Conservation (phyloP, 2,113 vertebrate species). For the Trematocara stigmaticum region DNA sequence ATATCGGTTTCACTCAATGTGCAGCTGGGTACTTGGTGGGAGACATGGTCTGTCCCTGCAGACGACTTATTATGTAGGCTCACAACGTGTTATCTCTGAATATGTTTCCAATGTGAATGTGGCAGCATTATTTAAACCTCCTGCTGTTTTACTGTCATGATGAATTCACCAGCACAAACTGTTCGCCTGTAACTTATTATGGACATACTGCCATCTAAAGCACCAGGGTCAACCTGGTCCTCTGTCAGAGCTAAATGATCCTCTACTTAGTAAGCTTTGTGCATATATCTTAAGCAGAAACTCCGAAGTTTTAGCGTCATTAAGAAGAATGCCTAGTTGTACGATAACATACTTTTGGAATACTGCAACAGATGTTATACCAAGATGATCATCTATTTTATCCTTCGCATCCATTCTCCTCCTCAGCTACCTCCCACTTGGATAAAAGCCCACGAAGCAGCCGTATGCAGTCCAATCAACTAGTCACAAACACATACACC, state of each 20-base stretch:
- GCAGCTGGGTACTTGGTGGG: background rate
- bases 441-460: conserved; percentile 9
- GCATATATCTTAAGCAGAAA: background rate
- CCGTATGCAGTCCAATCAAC: conserved; percentile 1
- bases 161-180: background rate
- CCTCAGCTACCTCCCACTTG: background rate
- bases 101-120: background rate
- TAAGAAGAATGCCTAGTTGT: background rate
- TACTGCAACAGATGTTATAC: background rate
- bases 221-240: background rate
- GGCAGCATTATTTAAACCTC: background rate
- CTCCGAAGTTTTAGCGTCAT: background rate
- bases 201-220: background rate
- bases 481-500: background rate
- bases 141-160: background rate
- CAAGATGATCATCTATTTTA: background rate
- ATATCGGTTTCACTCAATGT: background rate
- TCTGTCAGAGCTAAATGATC: background rate
- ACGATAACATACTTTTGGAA: background rate
- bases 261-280: background rate
- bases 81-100: background rate
- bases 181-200: background rate
- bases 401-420: background rate
- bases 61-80: background rate
- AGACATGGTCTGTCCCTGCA: background rate